Base-by-base conservation (phyloP, 1,140 invertebrate genomes). In the Apis dorsata region DNA sequence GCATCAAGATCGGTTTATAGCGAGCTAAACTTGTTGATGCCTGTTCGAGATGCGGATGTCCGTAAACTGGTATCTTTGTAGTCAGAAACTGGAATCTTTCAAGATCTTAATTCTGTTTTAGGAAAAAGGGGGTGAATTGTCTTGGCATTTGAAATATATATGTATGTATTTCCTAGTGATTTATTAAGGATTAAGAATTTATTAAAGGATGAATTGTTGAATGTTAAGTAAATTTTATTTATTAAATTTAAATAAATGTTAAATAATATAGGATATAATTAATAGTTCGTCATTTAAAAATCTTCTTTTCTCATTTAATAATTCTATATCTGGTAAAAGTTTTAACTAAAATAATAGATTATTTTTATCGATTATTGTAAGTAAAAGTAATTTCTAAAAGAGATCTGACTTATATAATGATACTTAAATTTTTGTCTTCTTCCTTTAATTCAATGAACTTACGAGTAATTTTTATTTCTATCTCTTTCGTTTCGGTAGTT, bases 11-110 rank as follows among this genome's bases (percentile, higher is more conserved):
- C 51, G n/a, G 24, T 8, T 44, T 81, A 83, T 72, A 72, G 72
- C 51, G 79, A 77, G 4, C 21, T 83, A 77, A 87, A 57, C 53
- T 5, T 60, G 5, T 73, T 24, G 15, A 34, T n/a, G 69, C 17
- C 17, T 55, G 8, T 62, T 44, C 34, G 57, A n/a, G 34, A 60
- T 13, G 12, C 57, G 28, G 19, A 59, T 74, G 57, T 74, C 4
- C 34, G 28, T 74, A 62, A 62, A 51, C 11, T 28, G n/a, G 15
- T 51, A 12, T 55, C 69, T 71, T 71, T 55, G 49, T 19, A 4
- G 13, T n/a, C 15, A 28, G 8, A 28, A 55, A 44, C 34, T 44
- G 51, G 15, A 4, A 55, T 19, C 8, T 51, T 12, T 28, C 62
- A 24, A 13, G 24, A 28, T 17, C 70, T 71, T 28, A n/a, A 71